Evolutionary conservation across 2,888 invertebrate genomes (phyloP).

Genomic region (Brenthis ino): DNA sequence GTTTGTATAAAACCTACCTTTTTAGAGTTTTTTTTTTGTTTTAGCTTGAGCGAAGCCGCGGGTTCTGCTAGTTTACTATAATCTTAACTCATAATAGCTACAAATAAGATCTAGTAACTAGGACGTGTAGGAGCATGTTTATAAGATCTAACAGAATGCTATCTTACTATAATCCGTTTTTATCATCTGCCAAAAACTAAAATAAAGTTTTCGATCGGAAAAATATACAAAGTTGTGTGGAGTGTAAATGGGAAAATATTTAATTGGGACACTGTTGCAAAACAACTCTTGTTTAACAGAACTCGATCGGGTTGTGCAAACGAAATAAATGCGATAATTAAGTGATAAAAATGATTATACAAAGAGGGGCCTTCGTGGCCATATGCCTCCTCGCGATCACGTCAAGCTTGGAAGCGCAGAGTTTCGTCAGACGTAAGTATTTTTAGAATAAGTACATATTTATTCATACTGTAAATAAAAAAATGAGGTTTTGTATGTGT

Average conservation of each 20-base stretch:
- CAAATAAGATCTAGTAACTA: no score
- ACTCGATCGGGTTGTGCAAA: slow-evolving; percentile 34
- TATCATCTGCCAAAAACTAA: neutral
- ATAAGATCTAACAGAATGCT: no score
- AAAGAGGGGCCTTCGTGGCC: slow-evolving; percentile 56
- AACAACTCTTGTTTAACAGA: slow-evolving; percentile 27
- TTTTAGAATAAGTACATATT: neutral
- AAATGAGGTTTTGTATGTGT: no score
- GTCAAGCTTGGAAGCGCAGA: slow-evolving; percentile 50
- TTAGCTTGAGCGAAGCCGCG: no score
- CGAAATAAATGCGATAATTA: slow-evolving; percentile 42
- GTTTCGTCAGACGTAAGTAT: slow-evolving; percentile 61
- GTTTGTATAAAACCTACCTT: no score
- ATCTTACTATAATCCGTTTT: no score
- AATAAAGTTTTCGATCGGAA: slow-evolving; percentile 1
- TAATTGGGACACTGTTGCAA: slow-evolving; percentile 38
- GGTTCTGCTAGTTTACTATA: no score
- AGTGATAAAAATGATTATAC: slow-evolving; percentile 55
- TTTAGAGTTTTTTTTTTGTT: no score
- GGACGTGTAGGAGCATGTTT: no score
- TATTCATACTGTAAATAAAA: no score
- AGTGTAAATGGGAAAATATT: slow-evolving; percentile 30
- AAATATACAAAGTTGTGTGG: slow-evolving; percentile 31
- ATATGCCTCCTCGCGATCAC: slow-evolving; percentile 51
- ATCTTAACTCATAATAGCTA: no score